Percentiles rank a stretch among this genome's conserved stretches.
These are phyloP conservation scores for Urocolius indicus DNA, from an alignment of 2,113 vertebrate genomes.

Conservation along the genomic window DNA sequence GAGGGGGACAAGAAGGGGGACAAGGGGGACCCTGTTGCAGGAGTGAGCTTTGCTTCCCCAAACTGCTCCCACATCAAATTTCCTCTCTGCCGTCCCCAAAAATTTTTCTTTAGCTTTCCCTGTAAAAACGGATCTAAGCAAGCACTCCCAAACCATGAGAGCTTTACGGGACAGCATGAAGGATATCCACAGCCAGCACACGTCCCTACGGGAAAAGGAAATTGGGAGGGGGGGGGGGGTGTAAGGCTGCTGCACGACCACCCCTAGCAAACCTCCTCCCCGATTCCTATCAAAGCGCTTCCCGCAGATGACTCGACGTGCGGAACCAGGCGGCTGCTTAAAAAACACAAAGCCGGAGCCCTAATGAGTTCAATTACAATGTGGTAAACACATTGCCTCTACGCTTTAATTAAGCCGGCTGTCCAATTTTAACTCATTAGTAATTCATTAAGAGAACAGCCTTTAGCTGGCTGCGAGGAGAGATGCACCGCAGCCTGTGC, in stretches of 20 bases:
- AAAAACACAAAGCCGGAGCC: constrained; percentile 78
- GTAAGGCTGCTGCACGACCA: no score
- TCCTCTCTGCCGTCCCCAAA: no score
- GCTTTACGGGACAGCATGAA: not conserved
- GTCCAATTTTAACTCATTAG: constrained; percentile 89
- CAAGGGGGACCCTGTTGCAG: not conserved
- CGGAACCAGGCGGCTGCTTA: constrained; percentile 71
- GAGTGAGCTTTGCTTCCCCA: not conserved
- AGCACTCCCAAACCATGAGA: not conserved
- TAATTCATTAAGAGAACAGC: constrained; percentile 88
- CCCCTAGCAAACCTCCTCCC: not conserved
- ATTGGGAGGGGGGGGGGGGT: no score
- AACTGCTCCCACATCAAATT: not conserved
- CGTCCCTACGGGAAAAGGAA: not conserved
- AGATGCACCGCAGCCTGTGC: constrained; percentile 11
- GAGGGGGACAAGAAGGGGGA: not conserved
- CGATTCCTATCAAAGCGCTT: constrained; percentile 6
- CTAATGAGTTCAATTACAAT: constrained; percentile 89
- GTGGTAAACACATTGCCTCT: constrained; percentile 87
- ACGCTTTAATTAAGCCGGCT: constrained; percentile 88
- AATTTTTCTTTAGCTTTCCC: not conserved
- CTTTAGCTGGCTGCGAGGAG: constrained; percentile 71
- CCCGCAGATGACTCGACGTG: constrained; percentile 45
- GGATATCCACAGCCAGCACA: no score
- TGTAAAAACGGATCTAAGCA: accelerated